These are phyloP conservation scores for Bicyclus anynana DNA, from an alignment of 1,140 invertebrate genomes.

Conservation along the genomic window DNA sequence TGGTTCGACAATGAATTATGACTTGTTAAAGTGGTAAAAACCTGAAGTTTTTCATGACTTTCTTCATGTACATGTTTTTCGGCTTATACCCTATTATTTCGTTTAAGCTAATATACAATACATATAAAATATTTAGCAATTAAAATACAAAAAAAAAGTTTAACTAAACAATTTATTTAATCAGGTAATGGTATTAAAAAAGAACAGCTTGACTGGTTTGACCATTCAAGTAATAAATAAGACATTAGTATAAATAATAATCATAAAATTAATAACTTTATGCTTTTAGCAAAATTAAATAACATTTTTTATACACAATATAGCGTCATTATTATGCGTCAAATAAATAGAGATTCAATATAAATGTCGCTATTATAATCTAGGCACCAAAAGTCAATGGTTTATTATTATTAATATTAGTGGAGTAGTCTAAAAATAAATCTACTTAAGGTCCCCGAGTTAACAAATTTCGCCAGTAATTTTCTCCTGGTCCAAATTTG, in stretches of 20 bases:
- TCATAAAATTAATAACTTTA: conserved; percentile 1
- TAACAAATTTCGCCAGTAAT: no score
- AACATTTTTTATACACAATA: neutral
- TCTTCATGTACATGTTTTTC: no score
- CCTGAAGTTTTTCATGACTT: no score
- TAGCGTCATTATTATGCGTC: neutral
- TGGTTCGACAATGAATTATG: no score
- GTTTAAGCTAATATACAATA: neutral
- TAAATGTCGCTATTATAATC: neutral
- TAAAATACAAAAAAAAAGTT: neutral
- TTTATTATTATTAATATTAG: no score
- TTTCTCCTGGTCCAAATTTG: no score
- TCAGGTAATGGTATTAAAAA: neutral
- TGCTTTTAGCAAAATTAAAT: conserved; percentile 10
- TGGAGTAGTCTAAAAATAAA: no score
- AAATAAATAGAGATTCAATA: conserved; percentile 10
- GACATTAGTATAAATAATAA: neutral
- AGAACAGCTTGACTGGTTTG: neutral
- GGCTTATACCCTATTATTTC: no score
- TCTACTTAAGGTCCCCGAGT: no score
- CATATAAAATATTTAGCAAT: neutral
- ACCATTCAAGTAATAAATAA: neutral
- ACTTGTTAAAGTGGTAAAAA: no score
- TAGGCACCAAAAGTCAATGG: neutral
- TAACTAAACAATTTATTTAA: neutral